phyloP scores from a whole-genome alignment of 1,140 invertebrate species.

The Dendroctonus ponderosae region DNA sequence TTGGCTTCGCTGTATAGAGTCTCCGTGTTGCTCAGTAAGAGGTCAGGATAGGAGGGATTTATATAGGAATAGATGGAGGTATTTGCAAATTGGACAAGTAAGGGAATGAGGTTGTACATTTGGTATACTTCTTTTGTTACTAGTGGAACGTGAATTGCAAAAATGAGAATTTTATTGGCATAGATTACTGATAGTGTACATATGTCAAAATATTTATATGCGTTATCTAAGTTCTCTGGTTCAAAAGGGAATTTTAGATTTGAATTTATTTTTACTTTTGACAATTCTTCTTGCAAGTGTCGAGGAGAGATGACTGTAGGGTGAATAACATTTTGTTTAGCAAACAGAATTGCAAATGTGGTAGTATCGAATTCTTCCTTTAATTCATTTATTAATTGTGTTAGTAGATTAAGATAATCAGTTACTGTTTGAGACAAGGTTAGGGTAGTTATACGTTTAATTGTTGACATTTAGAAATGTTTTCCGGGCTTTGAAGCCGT shows the following conservation, averaged over 20 bases:
- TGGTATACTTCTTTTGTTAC: neutral
- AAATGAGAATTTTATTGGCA: slow-evolving; percentile 8
- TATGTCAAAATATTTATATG: slow-evolving; percentile 16
- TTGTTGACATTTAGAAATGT: too few species aligned
- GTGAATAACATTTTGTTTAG: slow-evolving; percentile 34
- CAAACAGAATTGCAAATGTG: slow-evolving; percentile 28
- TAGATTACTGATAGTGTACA: slow-evolving; percentile 7
- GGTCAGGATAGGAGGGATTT: slow-evolving; percentile 10
- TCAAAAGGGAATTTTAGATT: slow-evolving; percentile 16
- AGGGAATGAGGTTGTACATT: slow-evolving; percentile 14
- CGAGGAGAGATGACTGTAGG: slow-evolving; percentile 20
- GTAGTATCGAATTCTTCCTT: slow-evolving; percentile 24
- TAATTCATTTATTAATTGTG: slow-evolving; percentile 18
- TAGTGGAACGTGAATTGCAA: slow-evolving; percentile 9
- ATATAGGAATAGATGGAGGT: slow-evolving; percentile 18
- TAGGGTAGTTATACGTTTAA: too few species aligned
- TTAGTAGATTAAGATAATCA: slow-evolving; percentile 21
- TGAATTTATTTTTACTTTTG: slow-evolving; percentile 16
- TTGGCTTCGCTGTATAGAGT: slow-evolving; percentile 12
- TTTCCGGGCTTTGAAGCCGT: too few species aligned
- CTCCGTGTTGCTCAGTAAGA: slow-evolving; percentile 21
- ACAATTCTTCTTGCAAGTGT: slow-evolving; percentile 3
- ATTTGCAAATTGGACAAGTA: too few species aligned
- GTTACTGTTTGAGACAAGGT: too few species aligned
- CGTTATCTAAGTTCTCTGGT: slow-evolving; percentile 4